phyloP scores from a whole-genome alignment of 23 tunicate genomes.

The Styela plicata region DNA sequence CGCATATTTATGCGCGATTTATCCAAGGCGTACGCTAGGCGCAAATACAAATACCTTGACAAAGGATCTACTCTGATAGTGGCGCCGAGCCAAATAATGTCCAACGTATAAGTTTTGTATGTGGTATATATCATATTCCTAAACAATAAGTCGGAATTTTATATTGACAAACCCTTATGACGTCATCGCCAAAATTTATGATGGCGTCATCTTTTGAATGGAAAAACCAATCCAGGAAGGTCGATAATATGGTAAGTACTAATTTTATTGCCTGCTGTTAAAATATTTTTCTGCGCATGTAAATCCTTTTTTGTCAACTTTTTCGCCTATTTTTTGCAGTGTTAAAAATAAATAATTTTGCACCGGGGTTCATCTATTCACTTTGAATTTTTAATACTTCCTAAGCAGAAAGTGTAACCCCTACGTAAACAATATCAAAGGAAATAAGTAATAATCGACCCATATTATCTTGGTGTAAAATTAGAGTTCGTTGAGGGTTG shows the following conservation, averaged over 20 bases:
- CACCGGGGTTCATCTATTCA: not conserved
- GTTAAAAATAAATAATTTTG: no score
- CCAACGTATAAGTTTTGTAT: not conserved
- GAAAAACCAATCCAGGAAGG: not conserved
- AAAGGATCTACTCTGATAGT: no score
- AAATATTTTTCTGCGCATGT: no score
- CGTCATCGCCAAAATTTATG: not conserved
- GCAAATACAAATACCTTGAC: no score
- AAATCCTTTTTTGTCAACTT: no score
- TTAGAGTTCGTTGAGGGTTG: not conserved
- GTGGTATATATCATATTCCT: not conserved
- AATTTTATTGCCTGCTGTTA: no score
- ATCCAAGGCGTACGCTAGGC: no score
- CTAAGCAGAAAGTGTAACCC: not conserved
- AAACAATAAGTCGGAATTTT: not conserved
- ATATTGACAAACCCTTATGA: not conserved
- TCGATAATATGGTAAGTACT: no score
- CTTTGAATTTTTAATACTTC: not conserved
- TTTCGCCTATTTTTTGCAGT: no score
- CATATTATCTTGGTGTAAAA: not conserved
- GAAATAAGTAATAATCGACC: not conserved
- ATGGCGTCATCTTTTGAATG: not conserved
- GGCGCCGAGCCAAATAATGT: not conserved
- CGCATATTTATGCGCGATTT: no score
- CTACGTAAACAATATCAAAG: not conserved